Conservation (phyloP, 2,888 invertebrate genomes). For the Gibbula magus region DNA sequence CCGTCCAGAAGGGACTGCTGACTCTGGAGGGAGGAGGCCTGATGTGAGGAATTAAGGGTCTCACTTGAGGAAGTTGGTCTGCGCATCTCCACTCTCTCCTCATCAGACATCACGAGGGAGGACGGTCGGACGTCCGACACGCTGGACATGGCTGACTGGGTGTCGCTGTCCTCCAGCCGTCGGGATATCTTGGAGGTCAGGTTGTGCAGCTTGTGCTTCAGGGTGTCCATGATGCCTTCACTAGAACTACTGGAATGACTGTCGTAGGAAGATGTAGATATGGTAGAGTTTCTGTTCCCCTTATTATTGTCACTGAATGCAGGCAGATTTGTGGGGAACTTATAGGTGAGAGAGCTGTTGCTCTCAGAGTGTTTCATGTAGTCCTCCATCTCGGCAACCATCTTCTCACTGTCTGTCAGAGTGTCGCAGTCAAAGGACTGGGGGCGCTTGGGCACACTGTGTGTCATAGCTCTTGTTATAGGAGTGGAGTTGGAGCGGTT, state of each 20-base stretch:
- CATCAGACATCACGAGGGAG: conserved; percentile 24
- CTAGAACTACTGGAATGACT: conserved; percentile 45
- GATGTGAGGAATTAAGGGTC: conserved; percentile 28
- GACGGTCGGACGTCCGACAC: conserved; percentile 19
- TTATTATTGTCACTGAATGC: conserved; percentile 34
- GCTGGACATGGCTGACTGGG: conserved; percentile 9
- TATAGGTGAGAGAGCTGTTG: conserved; percentile 43
- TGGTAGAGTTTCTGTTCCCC: conserved; percentile 53
- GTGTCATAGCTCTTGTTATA: neutral
- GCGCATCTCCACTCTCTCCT: conserved; percentile 30
- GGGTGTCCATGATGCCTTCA: conserved; percentile 57
- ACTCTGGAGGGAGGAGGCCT: conserved; percentile 26
- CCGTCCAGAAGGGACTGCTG: conserved; percentile 16
- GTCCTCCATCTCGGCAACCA: conserved; percentile 68
- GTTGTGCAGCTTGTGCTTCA: conserved; percentile 60
- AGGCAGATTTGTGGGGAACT: conserved; percentile 52
- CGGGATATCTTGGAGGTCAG: conserved; percentile 56
- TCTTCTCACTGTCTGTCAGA: conserved; percentile 57
- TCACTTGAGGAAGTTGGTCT: conserved; percentile 26
- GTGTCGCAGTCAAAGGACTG: conserved; percentile 43
- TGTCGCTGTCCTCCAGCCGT: conserved; percentile 30
- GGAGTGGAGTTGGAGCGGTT: conserved; percentile 41
- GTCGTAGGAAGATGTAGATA: conserved; percentile 65
- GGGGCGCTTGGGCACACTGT: conserved; percentile 35
- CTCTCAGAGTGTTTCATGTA: conserved; percentile 60